Base-by-base conservation (phyloP, 2,888 invertebrate species). In the Cantharis flavilabris region DNA sequence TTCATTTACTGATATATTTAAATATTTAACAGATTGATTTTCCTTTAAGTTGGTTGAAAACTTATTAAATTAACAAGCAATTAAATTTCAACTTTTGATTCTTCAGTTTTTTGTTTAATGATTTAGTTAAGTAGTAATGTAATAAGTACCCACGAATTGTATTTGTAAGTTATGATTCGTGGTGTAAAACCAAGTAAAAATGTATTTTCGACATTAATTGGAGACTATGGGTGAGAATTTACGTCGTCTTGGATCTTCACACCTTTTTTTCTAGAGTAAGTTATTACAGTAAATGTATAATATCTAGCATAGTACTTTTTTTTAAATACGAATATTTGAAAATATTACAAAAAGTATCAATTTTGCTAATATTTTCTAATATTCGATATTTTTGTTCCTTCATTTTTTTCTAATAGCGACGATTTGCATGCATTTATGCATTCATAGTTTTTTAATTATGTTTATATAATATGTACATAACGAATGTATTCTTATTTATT, bases 161-260 rank as follows among this genome's bases (percentile, higher is more conserved):
- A 88, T 88, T 89, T 87, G 89, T 89, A 89, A 89, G 89, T 89
- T 89, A 88, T 86, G 86, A 85, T 86, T 85, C 84, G 86, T 86
- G 84, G 88, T 85, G 83, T 83, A 79, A 74, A 79, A 70, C 4
- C n/a, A 49, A 79, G 26, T 67, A 64, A 16, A 64, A 20, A 67
- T 67, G 20, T 76, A 79, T 80, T 80, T 77, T 80, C 80, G 73
- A 80, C 81, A 79, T 75, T 28, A 76, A 23, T 80, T 82, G 79
- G 79, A 79, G 81, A 75, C 81, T 70, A 73, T 81, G 76, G 77
- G 80, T 80, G 80, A 81, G 83, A 84, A 73, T 75, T 76, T 75
- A 73, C 73, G 73, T 75, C 79, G 76, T 75, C 81, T 74, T 76
- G 78, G 78, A 78, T 72, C 76, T 75, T 62, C 79, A 65, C 71